Evolutionary conservation across 2,797 vertebrate species (phyloP).

Genomic region (Sorex maritimensis): DNA sequence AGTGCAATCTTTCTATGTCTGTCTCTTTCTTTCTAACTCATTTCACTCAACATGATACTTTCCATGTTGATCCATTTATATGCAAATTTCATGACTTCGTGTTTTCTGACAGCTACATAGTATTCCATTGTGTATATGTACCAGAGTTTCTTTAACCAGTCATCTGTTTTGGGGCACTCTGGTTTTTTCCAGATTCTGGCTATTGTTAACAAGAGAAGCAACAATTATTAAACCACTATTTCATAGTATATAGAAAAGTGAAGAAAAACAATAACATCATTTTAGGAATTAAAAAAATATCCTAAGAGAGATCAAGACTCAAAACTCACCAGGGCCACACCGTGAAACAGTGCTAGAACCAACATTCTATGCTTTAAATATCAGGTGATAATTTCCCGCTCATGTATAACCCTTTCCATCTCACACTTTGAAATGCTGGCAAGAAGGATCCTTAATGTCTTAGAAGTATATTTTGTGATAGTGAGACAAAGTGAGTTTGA

Average conservation of each 20-base stretch:
- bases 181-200: too few relatives aligned
- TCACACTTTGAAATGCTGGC: constrained; percentile 20
- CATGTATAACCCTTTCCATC: constrained; percentile 11
- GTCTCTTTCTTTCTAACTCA: too few relatives aligned
- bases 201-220: neutral
- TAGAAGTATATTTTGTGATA: constrained; percentile 42
- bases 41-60: too few relatives aligned
- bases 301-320: neutral
- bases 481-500: neutral
- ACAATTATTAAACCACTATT: neutral
- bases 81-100: too few relatives aligned
- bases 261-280: constrained; percentile 48
- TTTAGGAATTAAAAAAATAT: constrained; percentile 24
- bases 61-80: too few relatives aligned
- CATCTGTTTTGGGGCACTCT: too few relatives aligned
- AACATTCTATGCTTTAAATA: constrained; percentile 1
- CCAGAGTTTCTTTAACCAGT: too few relatives aligned
- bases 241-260: neutral
- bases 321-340: neutral
- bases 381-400: neutral
- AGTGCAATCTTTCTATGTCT: too few relatives aligned
- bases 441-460: constrained; percentile 4
- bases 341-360: neutral
- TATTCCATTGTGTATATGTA: too few relatives aligned
- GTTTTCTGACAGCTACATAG: too few relatives aligned